Conservation (phyloP, 2,113 vertebrate genomes). For the Planiliza haematocheilus region DNA sequence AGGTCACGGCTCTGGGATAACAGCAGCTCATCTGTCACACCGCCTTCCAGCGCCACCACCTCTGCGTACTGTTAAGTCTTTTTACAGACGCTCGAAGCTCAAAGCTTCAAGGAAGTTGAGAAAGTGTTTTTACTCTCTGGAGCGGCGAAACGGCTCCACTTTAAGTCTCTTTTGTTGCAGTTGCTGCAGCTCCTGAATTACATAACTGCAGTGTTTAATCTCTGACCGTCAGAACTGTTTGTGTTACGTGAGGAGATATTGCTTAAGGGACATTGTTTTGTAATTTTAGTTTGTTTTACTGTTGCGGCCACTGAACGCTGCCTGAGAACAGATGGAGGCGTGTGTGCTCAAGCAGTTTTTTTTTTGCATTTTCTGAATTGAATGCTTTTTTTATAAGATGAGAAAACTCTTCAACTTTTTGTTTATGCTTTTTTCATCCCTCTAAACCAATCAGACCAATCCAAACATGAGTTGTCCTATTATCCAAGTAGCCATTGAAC, state of each 20-base stretch:
- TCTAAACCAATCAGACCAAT: too few species aligned
- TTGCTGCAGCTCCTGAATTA: constrained; percentile 5
- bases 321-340: background rate
- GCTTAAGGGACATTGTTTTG: background rate
- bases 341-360: background rate
- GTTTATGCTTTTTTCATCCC: too few species aligned
- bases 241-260: constrained; percentile 6
- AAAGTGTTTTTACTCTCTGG: background rate
- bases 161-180: background rate
- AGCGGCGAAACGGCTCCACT: background rate
- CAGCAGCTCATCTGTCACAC: constrained; percentile 1
- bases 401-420: too few species aligned
- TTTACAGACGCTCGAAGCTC: too few species aligned
- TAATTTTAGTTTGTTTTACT: background rate
- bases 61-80: background rate
- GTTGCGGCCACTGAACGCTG: constrained; percentile 2
- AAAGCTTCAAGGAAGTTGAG: background rate
- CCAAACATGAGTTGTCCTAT: too few species aligned
- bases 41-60: constrained; percentile 25
- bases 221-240: background rate
- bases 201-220: constrained; percentile 4
- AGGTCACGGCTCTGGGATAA: background rate
- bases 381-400: too few species aligned
- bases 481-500: too few species aligned
- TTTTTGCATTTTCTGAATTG: constrained; percentile 6